Evolutionary conservation across 2,888 invertebrate genomes (phyloP).

Genomic region (Scaptomyza reducta): DNA sequence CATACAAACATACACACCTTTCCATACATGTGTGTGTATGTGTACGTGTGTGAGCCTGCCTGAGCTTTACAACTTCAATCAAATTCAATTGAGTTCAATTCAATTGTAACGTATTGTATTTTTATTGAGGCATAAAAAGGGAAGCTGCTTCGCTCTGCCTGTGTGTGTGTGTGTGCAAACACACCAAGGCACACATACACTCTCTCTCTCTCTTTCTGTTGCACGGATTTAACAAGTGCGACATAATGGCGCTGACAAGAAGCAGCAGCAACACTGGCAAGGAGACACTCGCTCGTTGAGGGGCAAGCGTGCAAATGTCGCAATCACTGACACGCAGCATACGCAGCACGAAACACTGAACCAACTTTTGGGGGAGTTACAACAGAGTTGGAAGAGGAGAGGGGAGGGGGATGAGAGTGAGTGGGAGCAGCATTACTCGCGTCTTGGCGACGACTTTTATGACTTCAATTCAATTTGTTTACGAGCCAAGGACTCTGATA

Average conservation of each 20-base stretch:
- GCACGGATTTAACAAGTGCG: conserved; percentile 74
- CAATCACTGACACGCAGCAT: conserved; percentile 78
- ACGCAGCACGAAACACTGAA: conserved; percentile 37
- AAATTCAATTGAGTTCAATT: conserved; percentile 80
- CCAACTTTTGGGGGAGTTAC: background rate
- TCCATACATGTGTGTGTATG: background rate
- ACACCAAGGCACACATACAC: background rate
- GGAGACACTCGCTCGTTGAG: background rate
- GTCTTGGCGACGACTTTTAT: conserved; percentile 75
- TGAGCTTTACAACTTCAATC: conserved; percentile 80
- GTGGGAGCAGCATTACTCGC: conserved; percentile 46
- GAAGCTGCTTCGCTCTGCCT: conserved; percentile 44
- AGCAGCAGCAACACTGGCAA: conserved; percentile 33
- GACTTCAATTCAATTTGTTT: conserved; percentile 80
- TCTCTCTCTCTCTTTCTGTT: background rate
- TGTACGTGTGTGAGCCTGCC: conserved; percentile 43
- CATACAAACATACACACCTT: conserved; percentile 10
- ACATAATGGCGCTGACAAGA: conserved; percentile 76
- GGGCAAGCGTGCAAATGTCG: conserved; percentile 57
- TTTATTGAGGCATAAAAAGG: conserved; percentile 77
- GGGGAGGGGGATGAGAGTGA: background rate
- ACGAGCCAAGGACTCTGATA: conserved; percentile 64
- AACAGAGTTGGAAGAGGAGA: background rate
- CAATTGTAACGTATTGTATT: conserved; percentile 80
- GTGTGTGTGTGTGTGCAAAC: conserved; percentile 22